Conservation (phyloP, 2,888 invertebrate species). For the Aspidiotus destructor region DNA sequence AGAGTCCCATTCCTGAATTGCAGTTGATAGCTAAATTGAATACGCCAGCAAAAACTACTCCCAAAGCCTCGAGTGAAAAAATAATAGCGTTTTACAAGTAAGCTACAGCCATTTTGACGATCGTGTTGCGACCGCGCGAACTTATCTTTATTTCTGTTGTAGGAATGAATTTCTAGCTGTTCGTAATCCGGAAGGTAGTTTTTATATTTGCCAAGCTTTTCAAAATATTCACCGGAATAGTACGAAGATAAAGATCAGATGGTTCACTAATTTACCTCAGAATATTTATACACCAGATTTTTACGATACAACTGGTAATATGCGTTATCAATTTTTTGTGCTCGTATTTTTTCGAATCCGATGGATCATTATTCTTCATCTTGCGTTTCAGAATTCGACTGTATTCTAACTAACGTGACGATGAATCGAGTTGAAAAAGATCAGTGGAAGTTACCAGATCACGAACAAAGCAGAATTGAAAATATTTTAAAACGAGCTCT, state of each 20-base stretch:
- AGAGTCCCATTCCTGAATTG: constrained; percentile 69
- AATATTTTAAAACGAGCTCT: constrained; percentile 76
- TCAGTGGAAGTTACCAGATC: constrained; percentile 57
- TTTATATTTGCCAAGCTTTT: constrained; percentile 78
- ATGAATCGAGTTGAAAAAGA: constrained; percentile 63
- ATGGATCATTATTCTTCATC: not conserved
- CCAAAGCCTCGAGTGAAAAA: constrained; percentile 57
- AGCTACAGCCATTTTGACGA: constrained; percentile 39
- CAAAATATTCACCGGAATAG: constrained; percentile 83
- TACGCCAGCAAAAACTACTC: constrained; percentile 51
- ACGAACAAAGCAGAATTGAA: constrained; percentile 67
- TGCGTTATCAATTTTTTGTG: not conserved
- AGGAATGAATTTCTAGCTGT: constrained; percentile 85
- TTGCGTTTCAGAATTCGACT: constrained; percentile 57
- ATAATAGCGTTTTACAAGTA: constrained; percentile 80
- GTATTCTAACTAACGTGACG: constrained; percentile 75
- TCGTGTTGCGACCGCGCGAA: not conserved
- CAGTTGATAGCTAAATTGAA: constrained; percentile 62
- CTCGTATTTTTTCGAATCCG: too few species aligned
- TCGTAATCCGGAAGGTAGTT: constrained; percentile 77
- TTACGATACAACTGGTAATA: constrained; percentile 69
- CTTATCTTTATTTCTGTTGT: constrained; percentile 33
- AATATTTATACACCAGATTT: constrained; percentile 76
- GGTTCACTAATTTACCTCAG: constrained; percentile 68
- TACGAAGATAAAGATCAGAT: constrained; percentile 75